These are phyloP conservation scores for Exocentrus adspersus DNA, from an alignment of 2,888 invertebrate species.

Conservation along the genomic window DNA sequence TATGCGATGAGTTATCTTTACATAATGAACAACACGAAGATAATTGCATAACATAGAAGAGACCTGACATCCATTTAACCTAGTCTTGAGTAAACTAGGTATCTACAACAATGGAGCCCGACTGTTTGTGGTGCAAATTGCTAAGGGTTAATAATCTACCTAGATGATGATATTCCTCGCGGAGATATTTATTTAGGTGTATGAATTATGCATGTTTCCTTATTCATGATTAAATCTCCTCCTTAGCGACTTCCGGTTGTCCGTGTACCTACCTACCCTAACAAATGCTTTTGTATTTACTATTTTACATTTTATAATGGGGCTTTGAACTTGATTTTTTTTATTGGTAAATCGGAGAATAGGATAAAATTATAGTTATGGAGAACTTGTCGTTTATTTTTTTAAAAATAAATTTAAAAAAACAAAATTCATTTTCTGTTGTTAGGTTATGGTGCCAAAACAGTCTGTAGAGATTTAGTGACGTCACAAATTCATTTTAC, in stretches of 20 bases:
- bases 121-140: slow-evolving; percentile 47
- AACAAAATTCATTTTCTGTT: no score
- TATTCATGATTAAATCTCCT: slow-evolving; percentile 49
- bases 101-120: slow-evolving; percentile 43
- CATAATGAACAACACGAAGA: neutral
- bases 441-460: no score
- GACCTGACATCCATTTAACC: slow-evolving; percentile 31
- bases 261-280: slow-evolving; percentile 16
- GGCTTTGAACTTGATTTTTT: no score
- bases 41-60: slow-evolving; percentile 4
- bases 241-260: slow-evolving; percentile 10
- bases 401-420: no score
- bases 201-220: slow-evolving; percentile 60
- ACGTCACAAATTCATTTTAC: no score
- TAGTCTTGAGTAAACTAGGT: slow-evolving; percentile 37
- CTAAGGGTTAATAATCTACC: slow-evolving; percentile 51
- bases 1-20: neutral
- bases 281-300: no score
- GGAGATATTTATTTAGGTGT: slow-evolving; percentile 60
- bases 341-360: no score
- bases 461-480: no score
- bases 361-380: no score
- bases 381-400: no score
- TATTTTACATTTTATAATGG: no score
- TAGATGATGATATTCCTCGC: slow-evolving; percentile 58